These are phyloP conservation scores for Andrena marginata DNA, from an alignment of 2,888 invertebrate species.

Conservation along the genomic window DNA sequence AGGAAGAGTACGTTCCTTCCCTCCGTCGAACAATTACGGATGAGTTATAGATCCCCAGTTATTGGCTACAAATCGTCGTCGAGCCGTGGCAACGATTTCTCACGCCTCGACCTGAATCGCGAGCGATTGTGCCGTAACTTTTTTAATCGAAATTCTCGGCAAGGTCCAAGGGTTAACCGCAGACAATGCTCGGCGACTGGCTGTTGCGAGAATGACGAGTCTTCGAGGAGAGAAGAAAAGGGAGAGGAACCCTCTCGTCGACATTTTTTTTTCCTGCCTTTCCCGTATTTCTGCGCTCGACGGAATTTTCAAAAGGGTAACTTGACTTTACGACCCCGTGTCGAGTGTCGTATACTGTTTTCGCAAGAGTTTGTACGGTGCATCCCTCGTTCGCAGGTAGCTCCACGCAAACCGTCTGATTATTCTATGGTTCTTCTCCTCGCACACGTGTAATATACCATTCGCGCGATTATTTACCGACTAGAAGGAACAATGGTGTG, in stretches of 20 bases:
- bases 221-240: conserved; percentile 53
- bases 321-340: conserved; percentile 59
- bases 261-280: conserved; percentile 49
- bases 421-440: conserved; percentile 13
- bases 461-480: background rate
- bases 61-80: conserved; percentile 67
- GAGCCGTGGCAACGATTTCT: conserved; percentile 73
- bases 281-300: conserved; percentile 35
- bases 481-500: background rate
- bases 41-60: conserved; percentile 81
- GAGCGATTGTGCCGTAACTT: conserved; percentile 66
- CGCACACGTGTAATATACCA: background rate
- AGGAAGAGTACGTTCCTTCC: conserved; percentile 58
- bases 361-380: conserved; percentile 27
- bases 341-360: conserved; percentile 41
- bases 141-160: conserved; percentile 73
- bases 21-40: conserved; percentile 76
- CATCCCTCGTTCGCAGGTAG: conserved; percentile 47
- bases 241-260: conserved; percentile 47
- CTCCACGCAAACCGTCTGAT: conserved; percentile 20
- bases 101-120: conserved; percentile 79
- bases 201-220: conserved; percentile 60
- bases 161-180: conserved; percentile 82
- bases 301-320: conserved; percentile 67
- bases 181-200: conserved; percentile 77